phyloP scores from a whole-genome alignment of 2,113 vertebrate species.

The Pituophis catenifer region DNA sequence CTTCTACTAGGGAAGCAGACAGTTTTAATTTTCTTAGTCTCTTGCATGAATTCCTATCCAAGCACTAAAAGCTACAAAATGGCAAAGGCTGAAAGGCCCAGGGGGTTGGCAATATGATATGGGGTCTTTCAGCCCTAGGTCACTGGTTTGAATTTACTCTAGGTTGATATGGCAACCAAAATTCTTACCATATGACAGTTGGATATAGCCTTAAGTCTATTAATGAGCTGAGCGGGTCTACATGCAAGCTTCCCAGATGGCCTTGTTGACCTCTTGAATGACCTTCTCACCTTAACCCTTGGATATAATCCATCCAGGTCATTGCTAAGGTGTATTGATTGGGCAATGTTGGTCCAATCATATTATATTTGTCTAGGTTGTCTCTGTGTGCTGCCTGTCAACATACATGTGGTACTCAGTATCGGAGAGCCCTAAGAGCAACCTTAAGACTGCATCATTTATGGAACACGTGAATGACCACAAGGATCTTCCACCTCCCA shows the following conservation, averaged over 20 bases:
- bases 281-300: not conserved
- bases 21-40: slow-evolving; percentile 3
- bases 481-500: slow-evolving; percentile 26
- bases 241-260: not conserved
- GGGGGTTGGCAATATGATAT: not conserved
- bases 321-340: not conserved
- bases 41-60: slow-evolving; percentile 21
- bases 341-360: not conserved
- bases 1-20: not conserved
- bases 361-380: not conserved
- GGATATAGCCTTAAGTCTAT: not conserved
- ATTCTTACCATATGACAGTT: not conserved
- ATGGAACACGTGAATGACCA: slow-evolving; percentile 55
- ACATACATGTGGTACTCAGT: slow-evolving; percentile 8
- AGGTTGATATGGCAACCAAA: slow-evolving; percentile 12
- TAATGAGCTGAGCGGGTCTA: not conserved
- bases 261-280: not conserved
- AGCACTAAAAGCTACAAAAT: not conserved
- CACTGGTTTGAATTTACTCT: slow-evolving; percentile 3
- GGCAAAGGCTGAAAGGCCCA: not conserved
- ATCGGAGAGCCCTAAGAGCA: not conserved
- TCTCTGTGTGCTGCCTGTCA: not conserved
- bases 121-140: not conserved
- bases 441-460: slow-evolving; percentile 38
- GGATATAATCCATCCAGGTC: not conserved